Base-by-base conservation (phyloP, 2,797 vertebrate genomes). In the Hydrocynus forskahlii region DNA sequence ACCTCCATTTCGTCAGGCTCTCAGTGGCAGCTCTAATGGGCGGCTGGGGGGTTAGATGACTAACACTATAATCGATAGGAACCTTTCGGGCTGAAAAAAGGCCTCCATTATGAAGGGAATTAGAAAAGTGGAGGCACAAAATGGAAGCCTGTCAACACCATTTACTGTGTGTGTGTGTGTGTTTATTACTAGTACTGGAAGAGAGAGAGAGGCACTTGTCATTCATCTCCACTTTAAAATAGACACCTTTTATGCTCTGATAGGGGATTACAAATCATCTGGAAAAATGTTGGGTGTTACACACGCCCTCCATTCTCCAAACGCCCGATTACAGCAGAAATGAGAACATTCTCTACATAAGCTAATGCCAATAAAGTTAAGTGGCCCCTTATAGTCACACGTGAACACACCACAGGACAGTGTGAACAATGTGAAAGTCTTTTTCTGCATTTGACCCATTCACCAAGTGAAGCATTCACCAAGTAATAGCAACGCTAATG, bases 51-150 rank as follows among this genome's bases (percentile, higher is more conserved):
- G 84, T 88, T 91, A 89, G 82, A 90, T 91, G 90, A 91, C 91
- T 91, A 93, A 93, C 87, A 88, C 87, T 59, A 86, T 91, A 92
- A 94, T 92, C 91, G 90, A 92, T 89, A 86, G 75, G 88, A 90
- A 89, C 90, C 91, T 92, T 91, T 84, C 1, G 5, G 86, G 89
- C 88, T 91, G 90, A 92, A 92, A 92, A 92, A 88, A 88, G 83
- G 57, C 50, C 35, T 64, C 89, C 90, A 92, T 94, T 93, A 94
- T 83, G 86, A 16, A n/a, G 54, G 63, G 87, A 89, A 93, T 93
- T 92, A 90, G 90, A 87, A 90, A 91, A 91, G 89, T 91, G 91
- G 89, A 83, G 86, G 90, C 48, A 85, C 87, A 90, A 93, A 93
- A 92, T 91, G 88, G 89, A 81, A 81, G 85, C 74, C 77, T 79